Evolutionary conservation across 2,113 vertebrate species (phyloP).

Genomic region (Calyptommatus sinebrachiatus): DNA sequence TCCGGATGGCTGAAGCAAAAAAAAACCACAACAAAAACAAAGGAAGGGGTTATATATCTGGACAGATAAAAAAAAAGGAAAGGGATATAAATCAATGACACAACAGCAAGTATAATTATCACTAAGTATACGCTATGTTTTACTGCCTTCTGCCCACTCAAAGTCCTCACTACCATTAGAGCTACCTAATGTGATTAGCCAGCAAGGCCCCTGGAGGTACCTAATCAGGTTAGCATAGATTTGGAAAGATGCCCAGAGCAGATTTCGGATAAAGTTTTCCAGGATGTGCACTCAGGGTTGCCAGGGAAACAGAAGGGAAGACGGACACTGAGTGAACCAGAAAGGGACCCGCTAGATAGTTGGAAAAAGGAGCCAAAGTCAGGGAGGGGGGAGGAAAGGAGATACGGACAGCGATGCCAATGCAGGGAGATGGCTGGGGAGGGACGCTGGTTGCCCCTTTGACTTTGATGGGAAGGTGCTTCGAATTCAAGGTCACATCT

Average conservation of each 20-base stretch:
- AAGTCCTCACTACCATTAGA: slow-evolving; percentile 92
- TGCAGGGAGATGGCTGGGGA: not conserved
- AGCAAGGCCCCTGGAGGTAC: slow-evolving; percentile 88
- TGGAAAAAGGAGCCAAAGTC: not conserved
- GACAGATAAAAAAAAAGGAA: slow-evolving; percentile 38
- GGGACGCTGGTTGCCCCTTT: not conserved
- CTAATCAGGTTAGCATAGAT: slow-evolving; percentile 99
- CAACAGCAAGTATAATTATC: slow-evolving; percentile 82
- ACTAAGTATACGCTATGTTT: slow-evolving; percentile 85
- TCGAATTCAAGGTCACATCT: slow-evolving; percentile 5
- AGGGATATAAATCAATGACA: slow-evolving; percentile 84
- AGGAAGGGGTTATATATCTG: slow-evolving; percentile 41
- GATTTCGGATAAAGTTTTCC: slow-evolving; percentile 80
- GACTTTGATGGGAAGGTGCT: not conserved
- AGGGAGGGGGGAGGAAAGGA: not conserved
- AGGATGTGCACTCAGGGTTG: slow-evolving; percentile 80
- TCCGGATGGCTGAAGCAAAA: slow-evolving; percentile 83
- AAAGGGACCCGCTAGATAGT: not conserved
- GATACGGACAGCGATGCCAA: slow-evolving; percentile 23
- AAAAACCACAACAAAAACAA: slow-evolving; percentile 39
- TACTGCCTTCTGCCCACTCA: slow-evolving; percentile 81
- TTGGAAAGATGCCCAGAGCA: slow-evolving; percentile 82
- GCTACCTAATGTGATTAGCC: slow-evolving; percentile 93
- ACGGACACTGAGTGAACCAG: slow-evolving; percentile 59
- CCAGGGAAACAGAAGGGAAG: slow-evolving; percentile 69